A percentile compares a stretch with the other conserved stretches of the same genome.
Conservation (phyloP, 1,140 invertebrate genomes). For the Nomia melanderi region DNA sequence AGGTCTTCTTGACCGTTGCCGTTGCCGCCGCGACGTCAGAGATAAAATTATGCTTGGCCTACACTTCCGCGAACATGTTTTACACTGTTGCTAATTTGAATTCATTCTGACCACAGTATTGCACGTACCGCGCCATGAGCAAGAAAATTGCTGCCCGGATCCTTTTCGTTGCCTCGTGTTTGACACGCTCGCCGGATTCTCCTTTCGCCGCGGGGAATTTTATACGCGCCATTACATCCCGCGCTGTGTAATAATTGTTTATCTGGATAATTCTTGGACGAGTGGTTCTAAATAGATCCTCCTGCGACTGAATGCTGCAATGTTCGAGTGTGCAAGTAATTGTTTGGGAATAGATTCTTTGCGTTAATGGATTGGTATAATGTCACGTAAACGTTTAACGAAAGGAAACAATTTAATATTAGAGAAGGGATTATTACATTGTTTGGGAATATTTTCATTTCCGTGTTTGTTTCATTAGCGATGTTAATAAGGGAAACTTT, state of each 20-base stretch:
- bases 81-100: constrained; percentile 46
- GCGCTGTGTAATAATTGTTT: neutral
- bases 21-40: constrained; percentile 12
- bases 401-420: too few species aligned
- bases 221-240: neutral
- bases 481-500: too few species aligned
- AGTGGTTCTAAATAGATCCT: too few species aligned
- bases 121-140: too few species aligned
- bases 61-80: constrained; percentile 7
- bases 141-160: neutral
- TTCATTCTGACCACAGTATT: constrained; percentile 15
- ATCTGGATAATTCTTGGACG: neutral
- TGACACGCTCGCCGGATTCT: neutral
- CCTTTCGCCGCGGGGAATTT: neutral
- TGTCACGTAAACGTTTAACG: too few species aligned
- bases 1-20: constrained; percentile 9
- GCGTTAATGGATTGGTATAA: too few species aligned
- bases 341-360: too few species aligned
- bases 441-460: too few species aligned
- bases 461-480: too few species aligned
- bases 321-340: too few species aligned
- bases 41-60: constrained; percentile 23
- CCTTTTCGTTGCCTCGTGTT: neutral
- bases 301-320: too few species aligned
- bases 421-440: too few species aligned